Evolutionary conservation across 2,888 invertebrate species (phyloP), one percentile per base, ranked within the genome.

Genomic region (Macrophya alboannulata): DNA sequence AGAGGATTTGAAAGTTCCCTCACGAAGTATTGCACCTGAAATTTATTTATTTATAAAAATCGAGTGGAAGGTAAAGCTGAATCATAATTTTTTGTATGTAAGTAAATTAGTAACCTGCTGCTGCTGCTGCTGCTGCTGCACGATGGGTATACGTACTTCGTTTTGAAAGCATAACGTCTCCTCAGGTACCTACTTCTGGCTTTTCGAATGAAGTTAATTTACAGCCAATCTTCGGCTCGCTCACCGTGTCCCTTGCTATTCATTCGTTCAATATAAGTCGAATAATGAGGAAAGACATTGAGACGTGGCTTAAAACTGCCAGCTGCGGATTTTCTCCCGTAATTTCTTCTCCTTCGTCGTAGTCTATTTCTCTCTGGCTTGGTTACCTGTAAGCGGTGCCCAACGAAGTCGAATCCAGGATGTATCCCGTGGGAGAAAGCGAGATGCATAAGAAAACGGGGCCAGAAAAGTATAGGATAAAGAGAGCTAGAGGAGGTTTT

Each of bases 381-480:
- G 62, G 59, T 81, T 81, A 81, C 81, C 81, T 81, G 81, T 62
- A 43, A 81, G 81, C 62, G 59, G 81, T 81, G 81, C 62, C 62
- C 81, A 62, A 43, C 59, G 62, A 40, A 43, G 21, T 62, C 81
- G 62, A 62, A 1, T 31, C 31, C 43, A 43, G 81, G 21, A 62
- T 43, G 21, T 43, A 43, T 81, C 81, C 81, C 81, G 10, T 21
- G 81, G 62, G 81, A 81, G 21, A 43, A 62, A 62, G 62, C n/a
- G 81, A 43, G 62, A 62, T 8, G 43, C 25, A 62, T 8, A 62
- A 40, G 17, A 21, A 59, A 79, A 25, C 48, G 10, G 21, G 48
- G 48, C 17, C 2, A 71, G 40, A 71, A 4, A 37, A 40, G 15
- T 9, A 43, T 40, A 40, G 40, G 10, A 71, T 37, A 76, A 45